Conservation (phyloP, 2,797 vertebrate genomes). For the Melanogrammus aeglefinus region DNA sequence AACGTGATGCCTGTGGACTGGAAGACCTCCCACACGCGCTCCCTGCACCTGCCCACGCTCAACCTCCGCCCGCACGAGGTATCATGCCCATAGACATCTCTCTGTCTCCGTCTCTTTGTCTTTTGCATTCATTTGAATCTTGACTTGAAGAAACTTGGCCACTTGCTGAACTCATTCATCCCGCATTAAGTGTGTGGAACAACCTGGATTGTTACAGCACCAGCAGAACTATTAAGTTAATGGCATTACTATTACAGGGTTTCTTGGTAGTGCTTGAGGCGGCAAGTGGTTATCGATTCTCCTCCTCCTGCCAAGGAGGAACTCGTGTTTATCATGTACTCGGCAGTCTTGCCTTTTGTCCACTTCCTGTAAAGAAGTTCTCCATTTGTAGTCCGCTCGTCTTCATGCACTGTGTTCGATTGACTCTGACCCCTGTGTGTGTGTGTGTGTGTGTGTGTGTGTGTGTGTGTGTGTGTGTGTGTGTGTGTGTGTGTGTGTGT, state of each 20-base stretch:
- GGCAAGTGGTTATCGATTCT: background rate
- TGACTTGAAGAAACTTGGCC: too few relatives aligned
- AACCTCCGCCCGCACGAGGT: conserved; percentile 88
- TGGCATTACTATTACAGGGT: background rate
- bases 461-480: too few relatives aligned
- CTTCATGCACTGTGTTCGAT: background rate
- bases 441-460: too few relatives aligned
- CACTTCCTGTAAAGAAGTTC: background rate
- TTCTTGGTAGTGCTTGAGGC: background rate
- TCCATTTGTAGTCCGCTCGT: background rate
- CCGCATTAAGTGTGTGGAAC: background rate
- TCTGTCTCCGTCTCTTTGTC: background rate
- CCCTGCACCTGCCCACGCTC: conserved; percentile 89
- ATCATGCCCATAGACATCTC: conserved; percentile 1
- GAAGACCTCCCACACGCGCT: conserved; percentile 94
- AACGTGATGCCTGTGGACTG: conserved; percentile 98
- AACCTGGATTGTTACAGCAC: background rate
- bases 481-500: too few relatives aligned
- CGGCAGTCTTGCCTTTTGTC: background rate
- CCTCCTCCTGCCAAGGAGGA: background rate
- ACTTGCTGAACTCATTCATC: too few relatives aligned
- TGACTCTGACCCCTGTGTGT: background rate
- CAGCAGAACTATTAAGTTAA: background rate
- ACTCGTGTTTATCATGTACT: background rate
- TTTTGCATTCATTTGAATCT: too few relatives aligned